Base-by-base conservation (phyloP, 2,888 invertebrate genomes). In the Ditylenchus weischeri region DNA sequence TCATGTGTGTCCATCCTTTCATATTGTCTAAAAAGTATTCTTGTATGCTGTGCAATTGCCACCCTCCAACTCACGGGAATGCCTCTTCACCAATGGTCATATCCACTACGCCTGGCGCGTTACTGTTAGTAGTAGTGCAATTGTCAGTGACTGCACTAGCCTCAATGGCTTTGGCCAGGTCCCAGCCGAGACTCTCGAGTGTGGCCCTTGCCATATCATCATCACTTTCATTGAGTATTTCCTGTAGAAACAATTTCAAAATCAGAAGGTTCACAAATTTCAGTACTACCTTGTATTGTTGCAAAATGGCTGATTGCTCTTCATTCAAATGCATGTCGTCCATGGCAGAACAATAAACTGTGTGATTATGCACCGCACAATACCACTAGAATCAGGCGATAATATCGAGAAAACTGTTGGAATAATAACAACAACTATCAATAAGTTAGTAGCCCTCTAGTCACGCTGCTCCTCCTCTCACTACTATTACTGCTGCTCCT, bases 191-290 rank as follows among this genome's bases (percentile, higher is more conserved):
- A 54, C 54, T 54, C 6, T 21, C 54, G 7, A 54, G 29, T 54
- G 54, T 54, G 21, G 54, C 54, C 7, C 54, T 21, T 10, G 54
- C 54, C 54, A 54, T 54, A n/a, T 54, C 54, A 54, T 54, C 54
- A 29, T 54, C 54, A 54, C 54, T 23, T 54, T 54, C 54, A 29
- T 54, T 54, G 11, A 29, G 21, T 23, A 54, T 54, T 54, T 54
- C 54, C 54, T 54, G 54, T 6, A 18, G 23, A 54, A 54, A 54
- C n/a, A 15, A 23, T 54, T 54, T 21, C n/a, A 29, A 54, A 54
- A 54, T 54, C 10, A 54, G 15, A 54, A 7, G 1, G 1, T 54
- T 54, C n/a, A 18, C 15, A 3, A 13, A 8, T 43, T 10, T 15
- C 15, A 43, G 13, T 43, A 8, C 54, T 29, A 54, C 54, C 54